phyloP scores from a whole-genome alignment of 2,888 invertebrate species.

The Hartigia nigra region DNA sequence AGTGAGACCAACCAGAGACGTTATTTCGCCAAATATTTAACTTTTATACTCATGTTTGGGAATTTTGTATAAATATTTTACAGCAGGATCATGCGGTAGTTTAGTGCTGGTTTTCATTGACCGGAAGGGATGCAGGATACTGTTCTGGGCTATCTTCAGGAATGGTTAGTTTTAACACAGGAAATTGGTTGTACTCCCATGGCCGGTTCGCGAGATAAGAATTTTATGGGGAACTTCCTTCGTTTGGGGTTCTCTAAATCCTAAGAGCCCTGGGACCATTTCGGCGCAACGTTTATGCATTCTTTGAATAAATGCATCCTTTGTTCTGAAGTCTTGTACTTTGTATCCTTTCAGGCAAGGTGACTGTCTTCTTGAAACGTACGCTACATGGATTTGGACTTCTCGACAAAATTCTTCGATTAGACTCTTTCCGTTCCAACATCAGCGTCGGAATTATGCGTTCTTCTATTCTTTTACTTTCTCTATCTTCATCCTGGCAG shows the following conservation, averaged over 20 bases:
- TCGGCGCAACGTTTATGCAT: constrained; percentile 31
- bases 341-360: background rate
- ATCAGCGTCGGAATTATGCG: background rate
- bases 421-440: background rate
- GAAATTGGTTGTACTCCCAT: constrained; percentile 34
- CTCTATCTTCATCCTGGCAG: constrained; percentile 3
- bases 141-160: background rate
- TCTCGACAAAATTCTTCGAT: background rate
- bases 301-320: constrained; percentile 32
- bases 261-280: constrained; percentile 32
- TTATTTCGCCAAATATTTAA: background rate
- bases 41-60: background rate
- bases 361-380: background rate
- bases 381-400: background rate
- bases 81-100: background rate
- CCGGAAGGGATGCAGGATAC: background rate
- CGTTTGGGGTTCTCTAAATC: constrained; percentile 24
- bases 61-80: background rate
- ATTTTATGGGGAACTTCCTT: constrained; percentile 46
- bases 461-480: constrained; percentile 15
- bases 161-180: constrained; percentile 34
- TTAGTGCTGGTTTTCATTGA: background rate
- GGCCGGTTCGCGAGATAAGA: constrained; percentile 37
- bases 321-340: constrained; percentile 20
- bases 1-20: background rate